phyloP scores from a whole-genome alignment of 2,797 vertebrate genomes.

The Notamacropus eugenii region DNA sequence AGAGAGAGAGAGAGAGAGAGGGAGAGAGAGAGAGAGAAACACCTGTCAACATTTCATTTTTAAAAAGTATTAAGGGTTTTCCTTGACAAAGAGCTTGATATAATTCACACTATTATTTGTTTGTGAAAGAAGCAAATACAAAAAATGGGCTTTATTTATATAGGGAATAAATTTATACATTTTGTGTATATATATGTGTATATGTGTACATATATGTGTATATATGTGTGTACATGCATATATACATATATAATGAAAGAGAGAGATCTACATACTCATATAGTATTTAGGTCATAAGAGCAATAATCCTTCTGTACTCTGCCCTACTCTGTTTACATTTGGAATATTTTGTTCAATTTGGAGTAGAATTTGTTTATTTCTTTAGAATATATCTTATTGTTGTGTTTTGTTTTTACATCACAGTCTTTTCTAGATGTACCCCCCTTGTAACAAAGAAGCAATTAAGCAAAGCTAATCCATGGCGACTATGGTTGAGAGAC shows the following conservation, averaged over 20 bases:
- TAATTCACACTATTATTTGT: background rate
- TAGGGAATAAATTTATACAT: background rate
- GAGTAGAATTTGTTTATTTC: background rate
- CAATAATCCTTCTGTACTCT: background rate
- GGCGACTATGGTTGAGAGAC: background rate
- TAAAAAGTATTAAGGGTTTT: background rate
- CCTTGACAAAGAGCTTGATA: background rate
- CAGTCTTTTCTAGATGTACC: background rate
- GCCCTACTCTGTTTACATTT: background rate
- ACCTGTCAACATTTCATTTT: background rate
- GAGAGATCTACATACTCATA: background rate
- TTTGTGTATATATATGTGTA: background rate
- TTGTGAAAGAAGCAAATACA: no score
- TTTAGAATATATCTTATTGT: background rate
- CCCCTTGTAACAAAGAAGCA: background rate
- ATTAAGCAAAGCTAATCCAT: background rate
- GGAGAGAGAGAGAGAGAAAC: background rate
- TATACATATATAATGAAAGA: background rate
- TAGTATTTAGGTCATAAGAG: background rate
- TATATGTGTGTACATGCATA: no score
- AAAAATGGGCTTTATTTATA: no score
- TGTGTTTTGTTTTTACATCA: background rate
- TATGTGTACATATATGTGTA: no score
- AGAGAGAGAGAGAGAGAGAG: no score
- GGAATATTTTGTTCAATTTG: background rate